phyloP scores from a whole-genome alignment of 2,888 invertebrate species.

The Tipula helvola region DNA sequence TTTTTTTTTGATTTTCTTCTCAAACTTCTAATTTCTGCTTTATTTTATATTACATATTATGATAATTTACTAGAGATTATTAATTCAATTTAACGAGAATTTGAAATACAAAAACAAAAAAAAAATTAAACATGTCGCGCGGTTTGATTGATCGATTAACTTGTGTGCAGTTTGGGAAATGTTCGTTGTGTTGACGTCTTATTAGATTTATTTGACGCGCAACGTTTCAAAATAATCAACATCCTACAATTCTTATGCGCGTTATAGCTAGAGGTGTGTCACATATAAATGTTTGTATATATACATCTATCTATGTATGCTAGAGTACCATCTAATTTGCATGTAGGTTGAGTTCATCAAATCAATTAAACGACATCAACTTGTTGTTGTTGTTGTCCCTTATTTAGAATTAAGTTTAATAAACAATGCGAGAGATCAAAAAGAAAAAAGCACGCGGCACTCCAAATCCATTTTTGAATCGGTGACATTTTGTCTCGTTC shows the following conservation, averaged over 20 bases:
- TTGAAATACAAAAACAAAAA: background rate
- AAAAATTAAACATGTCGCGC: constrained; percentile 1
- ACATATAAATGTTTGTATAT: background rate
- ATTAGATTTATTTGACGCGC: background rate
- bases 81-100: background rate
- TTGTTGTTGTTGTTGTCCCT: background rate
- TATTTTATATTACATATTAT: background rate
- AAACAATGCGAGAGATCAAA: background rate
- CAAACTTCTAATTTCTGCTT: background rate
- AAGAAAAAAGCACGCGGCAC: background rate
- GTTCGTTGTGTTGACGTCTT: background rate
- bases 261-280: background rate
- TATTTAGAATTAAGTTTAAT: background rate
- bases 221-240: background rate
- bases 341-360: background rate
- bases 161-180: constrained; percentile 4
- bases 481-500: background rate
- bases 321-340: background rate
- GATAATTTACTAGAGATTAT: background rate
- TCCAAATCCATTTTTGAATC: background rate
- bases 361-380: background rate
- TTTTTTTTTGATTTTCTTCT: background rate
- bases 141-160: constrained; percentile 4
- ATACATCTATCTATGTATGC: background rate
- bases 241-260: background rate